Evolutionary conservation across 2,888 invertebrate species (phyloP).

Genomic region (Rosalia funebris): DNA sequence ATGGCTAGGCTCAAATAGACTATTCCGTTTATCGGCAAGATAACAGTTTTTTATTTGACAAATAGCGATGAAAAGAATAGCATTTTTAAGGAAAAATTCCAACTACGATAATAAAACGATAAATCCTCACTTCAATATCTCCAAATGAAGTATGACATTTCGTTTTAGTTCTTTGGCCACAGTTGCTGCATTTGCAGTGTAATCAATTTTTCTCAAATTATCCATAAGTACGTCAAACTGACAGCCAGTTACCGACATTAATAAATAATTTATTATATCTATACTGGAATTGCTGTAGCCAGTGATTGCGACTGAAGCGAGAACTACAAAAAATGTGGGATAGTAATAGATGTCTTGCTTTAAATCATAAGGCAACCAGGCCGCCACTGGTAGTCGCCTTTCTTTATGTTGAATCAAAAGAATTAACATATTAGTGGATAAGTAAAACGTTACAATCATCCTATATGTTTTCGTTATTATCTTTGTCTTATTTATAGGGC

Average conservation of each 20-base stretch:
- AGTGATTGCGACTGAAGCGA: background rate
- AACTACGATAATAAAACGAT: too few relatives aligned
- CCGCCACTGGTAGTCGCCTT: background rate
- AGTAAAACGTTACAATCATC: background rate
- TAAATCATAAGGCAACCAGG: background rate
- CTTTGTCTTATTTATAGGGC: background rate
- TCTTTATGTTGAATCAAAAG: background rate
- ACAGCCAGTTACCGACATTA: background rate
- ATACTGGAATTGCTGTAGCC: background rate
- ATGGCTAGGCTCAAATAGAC: too few relatives aligned
- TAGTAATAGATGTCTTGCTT: background rate
- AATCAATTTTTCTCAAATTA: constrained; percentile 3
- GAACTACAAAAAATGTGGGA: background rate
- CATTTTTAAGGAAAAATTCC: too few relatives aligned
- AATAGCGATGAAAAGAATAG: too few relatives aligned
- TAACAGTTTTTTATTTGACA: too few relatives aligned
- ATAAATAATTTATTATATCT: background rate
- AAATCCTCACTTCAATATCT: constrained; percentile 2
- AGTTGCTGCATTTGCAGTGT: background rate
- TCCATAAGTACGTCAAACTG: constrained; percentile 4
- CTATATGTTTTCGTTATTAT: background rate
- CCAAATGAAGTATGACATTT: background rate
- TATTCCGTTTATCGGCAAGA: too few relatives aligned
- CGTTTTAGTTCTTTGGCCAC: background rate
- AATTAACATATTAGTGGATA: background rate